phyloP scores from a whole-genome alignment of 2,888 invertebrate genomes.

The Lepetodrilus schrolli region DNA sequence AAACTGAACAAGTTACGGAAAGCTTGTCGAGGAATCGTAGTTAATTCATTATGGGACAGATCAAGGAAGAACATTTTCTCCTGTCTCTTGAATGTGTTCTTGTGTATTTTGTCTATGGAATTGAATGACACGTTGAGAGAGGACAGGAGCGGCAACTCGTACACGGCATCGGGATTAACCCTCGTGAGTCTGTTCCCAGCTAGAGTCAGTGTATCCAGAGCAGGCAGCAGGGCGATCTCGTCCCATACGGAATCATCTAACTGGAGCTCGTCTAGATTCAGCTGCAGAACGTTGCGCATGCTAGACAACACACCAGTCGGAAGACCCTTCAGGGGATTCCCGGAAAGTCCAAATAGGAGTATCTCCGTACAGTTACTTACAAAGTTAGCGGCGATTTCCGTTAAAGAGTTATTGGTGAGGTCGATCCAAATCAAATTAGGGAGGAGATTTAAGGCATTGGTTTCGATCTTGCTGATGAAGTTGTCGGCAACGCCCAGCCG shows the following conservation, averaged over 20 bases:
- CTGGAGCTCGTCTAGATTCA: conserved; percentile 36
- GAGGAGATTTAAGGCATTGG: conserved; percentile 14
- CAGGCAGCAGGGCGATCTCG: conserved; percentile 31
- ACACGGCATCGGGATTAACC: conserved; percentile 33
- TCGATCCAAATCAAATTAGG: conserved; percentile 27
- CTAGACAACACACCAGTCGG: conserved; percentile 24
- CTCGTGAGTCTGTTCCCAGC: conserved; percentile 34
- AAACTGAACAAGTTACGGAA: conserved; percentile 30
- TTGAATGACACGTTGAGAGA: conserved; percentile 36
- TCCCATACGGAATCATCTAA: conserved; percentile 40
- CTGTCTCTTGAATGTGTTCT: conserved; percentile 37
- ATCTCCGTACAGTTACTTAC: conserved; percentile 36
- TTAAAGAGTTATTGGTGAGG: conserved; percentile 38
- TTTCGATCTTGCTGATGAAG: conserved; percentile 28
- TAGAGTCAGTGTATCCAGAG: conserved; percentile 33
- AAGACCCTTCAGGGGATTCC: conserved; percentile 28
- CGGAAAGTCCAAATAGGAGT: conserved; percentile 22
- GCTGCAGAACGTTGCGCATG: conserved; percentile 27
- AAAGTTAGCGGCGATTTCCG: background rate
- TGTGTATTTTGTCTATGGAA: conserved; percentile 31
- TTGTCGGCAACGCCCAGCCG: conserved; percentile 37
- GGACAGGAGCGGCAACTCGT: conserved; percentile 32
- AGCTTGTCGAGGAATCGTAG: conserved; percentile 25
- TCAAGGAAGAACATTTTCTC: conserved; percentile 31
- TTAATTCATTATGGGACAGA: conserved; percentile 37